Percentiles rank a stretch among this genome's conserved stretches.
Conservation (phyloP, 2,113 vertebrate species). For the Proteles cristata region DNA sequence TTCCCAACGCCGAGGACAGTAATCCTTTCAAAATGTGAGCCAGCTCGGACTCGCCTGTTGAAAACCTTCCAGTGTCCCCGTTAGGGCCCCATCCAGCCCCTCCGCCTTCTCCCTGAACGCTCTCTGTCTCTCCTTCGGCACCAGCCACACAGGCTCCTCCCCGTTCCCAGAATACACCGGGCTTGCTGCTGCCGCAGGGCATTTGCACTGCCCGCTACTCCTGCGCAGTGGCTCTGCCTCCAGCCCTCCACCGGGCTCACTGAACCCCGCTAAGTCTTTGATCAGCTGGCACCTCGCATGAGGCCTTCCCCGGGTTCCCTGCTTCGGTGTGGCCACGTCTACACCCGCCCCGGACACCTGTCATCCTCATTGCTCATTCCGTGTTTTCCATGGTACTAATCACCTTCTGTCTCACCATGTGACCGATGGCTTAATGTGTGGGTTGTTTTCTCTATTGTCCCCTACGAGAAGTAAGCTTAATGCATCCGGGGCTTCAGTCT, state of each 20-base stretch:
- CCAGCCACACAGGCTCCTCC: neutral
- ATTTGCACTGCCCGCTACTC: neutral
- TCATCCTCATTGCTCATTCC: neutral
- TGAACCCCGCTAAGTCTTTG: neutral
- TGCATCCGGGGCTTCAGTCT: neutral
- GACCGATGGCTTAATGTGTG: neutral
- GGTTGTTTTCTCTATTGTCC: neutral
- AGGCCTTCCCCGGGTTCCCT: neutral
- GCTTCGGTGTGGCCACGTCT: neutral
- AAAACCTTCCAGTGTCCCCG: neutral
- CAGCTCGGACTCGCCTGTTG: neutral
- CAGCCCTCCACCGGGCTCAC: neutral
- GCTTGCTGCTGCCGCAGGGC: too few species aligned
- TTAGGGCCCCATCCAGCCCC: neutral
- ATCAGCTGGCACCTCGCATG: neutral
- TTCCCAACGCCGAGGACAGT: neutral
- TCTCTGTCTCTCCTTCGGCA: neutral
- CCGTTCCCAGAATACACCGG: neutral
- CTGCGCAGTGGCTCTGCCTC: neutral
- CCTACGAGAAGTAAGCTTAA: neutral
- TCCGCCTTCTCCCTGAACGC: neutral
- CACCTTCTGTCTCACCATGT: neutral
- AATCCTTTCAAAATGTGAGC: neutral
- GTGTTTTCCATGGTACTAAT: neutral
- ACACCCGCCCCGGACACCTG: neutral